Evolutionary conservation across 2,888 invertebrate genomes (phyloP), one percentile per base, ranked within the genome.

Genomic region (Sphaeridia pumilis): DNA sequence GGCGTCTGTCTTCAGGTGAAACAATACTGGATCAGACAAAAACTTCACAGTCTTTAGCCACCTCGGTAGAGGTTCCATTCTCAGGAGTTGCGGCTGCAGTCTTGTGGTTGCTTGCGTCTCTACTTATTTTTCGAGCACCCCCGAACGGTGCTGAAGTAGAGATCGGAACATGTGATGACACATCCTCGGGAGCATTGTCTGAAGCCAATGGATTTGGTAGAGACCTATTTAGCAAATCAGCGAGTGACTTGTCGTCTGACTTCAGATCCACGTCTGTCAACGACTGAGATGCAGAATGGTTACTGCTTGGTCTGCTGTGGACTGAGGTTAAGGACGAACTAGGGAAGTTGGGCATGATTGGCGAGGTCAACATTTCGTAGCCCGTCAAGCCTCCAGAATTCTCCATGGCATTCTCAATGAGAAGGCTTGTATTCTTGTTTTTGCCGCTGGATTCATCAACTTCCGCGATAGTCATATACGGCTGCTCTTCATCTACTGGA

Each of bases 1-100:
- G n/a, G n/a, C n/a, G n/a, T n/a, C n/a, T n/a, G n/a, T n/a, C n/a
- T n/a, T n/a, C n/a, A n/a, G n/a, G n/a, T n/a, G n/a, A n/a, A n/a
- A n/a, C n/a, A n/a, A n/a, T n/a, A n/a, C n/a, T n/a, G n/a, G n/a
- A 46, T 46, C 42, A 63, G 49, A 63, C 63, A 56, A 67, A 63
- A 47, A 63, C 60, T 57, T 63, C 63, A 52, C 57, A 54, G 58
- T 63, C 63, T 59, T 63, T 60, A 22, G 58, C 22, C 27, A 54
- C 51, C n/a, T 44, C 26, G 25, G 41, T 44, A 7, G 28, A 17
- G 36, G 27, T 28, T 35, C 38, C 2, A 10, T 28, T 36, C 3
- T 46, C 26, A 12, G 21, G 42, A 43, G 24, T 24, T 17, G 14
- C 36, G n/a, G 42, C 27, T 22, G 26, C 47, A 52, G 41, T 52